phyloP scores from a whole-genome alignment of 2,113 vertebrate species.

The Nothocercus nigrocapillus region DNA sequence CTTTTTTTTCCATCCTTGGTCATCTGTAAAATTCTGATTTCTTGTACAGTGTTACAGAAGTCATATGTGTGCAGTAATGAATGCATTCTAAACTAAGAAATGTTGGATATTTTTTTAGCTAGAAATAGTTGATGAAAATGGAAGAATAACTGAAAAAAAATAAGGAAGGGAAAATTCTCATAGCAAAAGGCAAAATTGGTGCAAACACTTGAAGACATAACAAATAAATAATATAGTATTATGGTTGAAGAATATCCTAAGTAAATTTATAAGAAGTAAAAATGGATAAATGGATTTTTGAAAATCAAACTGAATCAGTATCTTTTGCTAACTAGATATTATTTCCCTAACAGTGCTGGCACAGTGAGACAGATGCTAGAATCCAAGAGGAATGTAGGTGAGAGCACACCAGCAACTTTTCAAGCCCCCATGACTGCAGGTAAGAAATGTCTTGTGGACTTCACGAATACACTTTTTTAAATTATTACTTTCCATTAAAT shows the following conservation, averaged over 20 bases:
- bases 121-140: neutral
- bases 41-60: neutral
- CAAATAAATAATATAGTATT: neutral
- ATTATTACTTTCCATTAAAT: neutral
- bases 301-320: neutral
- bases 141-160: neutral
- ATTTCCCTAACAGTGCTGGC: conserved; percentile 70
- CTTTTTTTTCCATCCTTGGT: neutral
- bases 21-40: neutral
- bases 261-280: neutral
- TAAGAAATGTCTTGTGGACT: conserved; percentile 14
- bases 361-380: conserved; percentile 85
- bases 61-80: neutral
- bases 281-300: neutral
- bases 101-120: neutral
- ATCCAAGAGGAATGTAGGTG: conserved; percentile 79
- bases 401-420: conserved; percentile 67
- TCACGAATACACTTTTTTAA: neutral
- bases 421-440: conserved; percentile 76
- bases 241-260: neutral
- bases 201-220: neutral
- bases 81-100: neutral
- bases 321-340: neutral
- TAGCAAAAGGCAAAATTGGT: neutral
- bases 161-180: neutral